These are phyloP conservation scores for Serripes groenlandicus DNA, from an alignment of 2,888 invertebrate genomes.

Conservation along the genomic window DNA sequence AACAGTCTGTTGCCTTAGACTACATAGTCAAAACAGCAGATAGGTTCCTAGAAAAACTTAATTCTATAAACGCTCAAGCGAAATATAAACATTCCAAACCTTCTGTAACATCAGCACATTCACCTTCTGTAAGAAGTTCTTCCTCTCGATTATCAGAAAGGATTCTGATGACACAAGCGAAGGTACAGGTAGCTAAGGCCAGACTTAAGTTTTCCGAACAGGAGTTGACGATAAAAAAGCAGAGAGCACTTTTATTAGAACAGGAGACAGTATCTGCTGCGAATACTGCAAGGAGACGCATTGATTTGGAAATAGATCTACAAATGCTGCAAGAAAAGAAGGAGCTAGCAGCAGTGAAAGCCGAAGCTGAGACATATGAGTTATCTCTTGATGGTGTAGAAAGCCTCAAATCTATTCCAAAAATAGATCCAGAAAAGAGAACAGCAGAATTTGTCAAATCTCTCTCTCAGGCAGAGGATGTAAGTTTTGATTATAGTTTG, in stretches of 20 bases:
- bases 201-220: background rate
- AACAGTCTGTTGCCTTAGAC: no score
- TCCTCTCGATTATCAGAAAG: conserved; percentile 2
- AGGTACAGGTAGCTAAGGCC: conserved; percentile 1
- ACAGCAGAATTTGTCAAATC: background rate
- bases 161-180: background rate
- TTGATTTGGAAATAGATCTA: background rate
- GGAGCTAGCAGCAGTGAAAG: background rate
- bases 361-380: background rate
- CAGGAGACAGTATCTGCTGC: background rate
- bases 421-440: background rate
- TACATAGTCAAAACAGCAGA: no score
- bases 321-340: background rate
- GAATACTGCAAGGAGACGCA: background rate
- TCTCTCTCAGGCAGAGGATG: no score
- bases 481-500: no score
- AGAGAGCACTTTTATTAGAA: background rate
- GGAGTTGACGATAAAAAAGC: background rate
- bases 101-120: no score
- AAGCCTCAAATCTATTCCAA: background rate
- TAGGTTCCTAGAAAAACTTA: no score
- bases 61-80: no score
- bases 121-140: no score
- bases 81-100: no score
- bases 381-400: background rate